phyloP scores from a whole-genome alignment of 2,888 invertebrate genomes.

The Apotomis capreana region DNA sequence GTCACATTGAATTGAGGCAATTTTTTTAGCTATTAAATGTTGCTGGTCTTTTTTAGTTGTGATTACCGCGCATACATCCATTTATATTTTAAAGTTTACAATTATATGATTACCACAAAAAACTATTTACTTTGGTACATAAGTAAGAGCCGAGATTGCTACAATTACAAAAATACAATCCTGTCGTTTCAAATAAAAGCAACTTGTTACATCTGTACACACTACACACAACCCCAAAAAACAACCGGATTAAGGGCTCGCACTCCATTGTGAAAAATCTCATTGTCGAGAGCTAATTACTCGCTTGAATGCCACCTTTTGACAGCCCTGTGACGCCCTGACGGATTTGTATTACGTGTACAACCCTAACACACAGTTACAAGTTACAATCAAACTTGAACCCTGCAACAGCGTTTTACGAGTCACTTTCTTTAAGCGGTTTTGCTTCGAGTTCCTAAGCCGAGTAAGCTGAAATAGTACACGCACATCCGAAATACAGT shows the following conservation, averaged over 20 bases:
- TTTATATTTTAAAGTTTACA: no score
- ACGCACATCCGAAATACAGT: not conserved
- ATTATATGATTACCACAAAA: no score
- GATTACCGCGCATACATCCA: no score
- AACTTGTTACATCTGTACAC: constrained; percentile 11
- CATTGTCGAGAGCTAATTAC: constrained; percentile 41
- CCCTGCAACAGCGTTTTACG: no score
- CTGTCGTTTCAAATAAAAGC: not conserved
- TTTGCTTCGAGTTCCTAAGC: constrained; percentile 1
- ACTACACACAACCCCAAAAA: constrained; percentile 23
- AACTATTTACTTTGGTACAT: no score
- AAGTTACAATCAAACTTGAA: not conserved
- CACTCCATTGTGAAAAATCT: constrained; percentile 35
- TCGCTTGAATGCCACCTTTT: constrained; percentile 41
- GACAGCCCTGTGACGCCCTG: constrained; percentile 41
- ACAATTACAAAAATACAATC: not conserved
- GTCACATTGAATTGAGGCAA: no score
- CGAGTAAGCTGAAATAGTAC: not conserved
- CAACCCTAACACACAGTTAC: constrained; percentile 22
- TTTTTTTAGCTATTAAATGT: no score
- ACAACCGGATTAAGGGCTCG: constrained; percentile 33
- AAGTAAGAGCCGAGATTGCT: no score
- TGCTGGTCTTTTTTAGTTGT: no score
- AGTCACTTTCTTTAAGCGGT: not conserved
- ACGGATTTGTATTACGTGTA: constrained; percentile 38